Percentiles rank a stretch among this genome's conserved stretches.
Evolutionary conservation across 2,888 invertebrate species (phyloP).

Genomic region (Eretmocerus hayati): DNA sequence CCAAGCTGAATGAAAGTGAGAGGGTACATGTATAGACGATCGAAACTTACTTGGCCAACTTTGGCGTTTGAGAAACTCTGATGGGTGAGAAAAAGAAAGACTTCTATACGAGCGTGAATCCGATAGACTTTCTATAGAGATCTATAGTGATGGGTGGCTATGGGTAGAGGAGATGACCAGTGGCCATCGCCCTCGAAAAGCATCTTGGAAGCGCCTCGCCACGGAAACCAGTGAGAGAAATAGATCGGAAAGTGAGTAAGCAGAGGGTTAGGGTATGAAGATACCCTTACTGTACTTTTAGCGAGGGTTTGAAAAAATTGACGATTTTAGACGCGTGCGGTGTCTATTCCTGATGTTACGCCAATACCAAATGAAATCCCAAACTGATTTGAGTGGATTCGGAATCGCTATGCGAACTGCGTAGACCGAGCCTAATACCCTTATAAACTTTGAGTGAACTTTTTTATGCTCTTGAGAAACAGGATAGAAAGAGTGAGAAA

Average conservation of each 20-base stretch:
- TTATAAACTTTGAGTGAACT: not conserved
- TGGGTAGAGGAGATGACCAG: no score
- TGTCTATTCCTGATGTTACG: no score
- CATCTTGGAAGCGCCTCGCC: no score
- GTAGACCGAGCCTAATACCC: not conserved
- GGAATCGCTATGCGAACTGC: not conserved
- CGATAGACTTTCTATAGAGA: not conserved
- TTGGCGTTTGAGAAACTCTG: constrained; percentile 10
- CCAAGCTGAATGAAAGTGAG: constrained; percentile 4
- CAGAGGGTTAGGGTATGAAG: no score
- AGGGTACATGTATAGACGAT: not conserved
- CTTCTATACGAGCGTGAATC: not conserved
- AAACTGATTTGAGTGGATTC: not conserved
- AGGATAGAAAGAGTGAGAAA: no score
- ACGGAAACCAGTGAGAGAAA: no score
- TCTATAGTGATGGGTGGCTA: no score
- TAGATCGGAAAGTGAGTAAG: no score
- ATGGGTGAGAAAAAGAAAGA: not conserved
- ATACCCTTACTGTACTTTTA: no score
- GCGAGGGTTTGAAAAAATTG: not conserved
- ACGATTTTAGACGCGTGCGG: not conserved
- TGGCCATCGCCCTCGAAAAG: no score
- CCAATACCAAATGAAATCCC: not conserved
- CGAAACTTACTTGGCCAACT: constrained; percentile 12
- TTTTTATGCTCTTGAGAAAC: not conserved